Conservation (phyloP, 2,113 vertebrate genomes). For the Spermophilus dauricus region DNA sequence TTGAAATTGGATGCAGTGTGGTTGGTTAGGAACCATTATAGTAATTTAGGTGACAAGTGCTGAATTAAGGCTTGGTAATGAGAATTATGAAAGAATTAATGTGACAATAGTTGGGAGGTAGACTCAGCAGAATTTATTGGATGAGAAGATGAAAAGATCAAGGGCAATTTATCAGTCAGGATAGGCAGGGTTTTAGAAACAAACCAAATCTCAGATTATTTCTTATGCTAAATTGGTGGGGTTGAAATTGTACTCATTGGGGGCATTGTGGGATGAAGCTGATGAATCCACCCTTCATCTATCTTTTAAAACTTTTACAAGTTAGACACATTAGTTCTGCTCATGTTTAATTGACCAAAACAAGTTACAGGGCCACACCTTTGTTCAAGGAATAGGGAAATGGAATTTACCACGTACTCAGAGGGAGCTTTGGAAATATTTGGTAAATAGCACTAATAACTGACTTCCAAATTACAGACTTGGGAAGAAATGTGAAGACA, state of each 20-base stretch:
- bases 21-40: background rate
- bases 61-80: background rate
- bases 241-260: background rate
- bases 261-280: background rate
- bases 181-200: background rate
- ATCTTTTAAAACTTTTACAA: background rate
- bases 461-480: background rate
- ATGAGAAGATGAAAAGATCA: background rate
- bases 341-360: constrained; percentile 16
- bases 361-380: background rate
- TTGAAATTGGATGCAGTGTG: constrained; percentile 19
- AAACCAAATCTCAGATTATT: background rate
- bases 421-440: constrained; percentile 44
- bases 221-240: background rate
- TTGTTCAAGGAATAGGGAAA: constrained; percentile 32
- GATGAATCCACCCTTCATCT: background rate
- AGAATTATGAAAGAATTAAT: constrained; percentile 1
- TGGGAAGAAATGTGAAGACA: background rate
- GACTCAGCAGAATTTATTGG: background rate
- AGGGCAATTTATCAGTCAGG: background rate
- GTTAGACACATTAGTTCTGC: background rate
- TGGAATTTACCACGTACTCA: constrained; percentile 22
- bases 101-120: constrained; percentile 30
- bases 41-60: constrained; percentile 14
- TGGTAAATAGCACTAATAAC: background rate